Evolutionary conservation across 2,888 invertebrate genomes (phyloP).

Genomic region (Drosophila peninsularis): DNA sequence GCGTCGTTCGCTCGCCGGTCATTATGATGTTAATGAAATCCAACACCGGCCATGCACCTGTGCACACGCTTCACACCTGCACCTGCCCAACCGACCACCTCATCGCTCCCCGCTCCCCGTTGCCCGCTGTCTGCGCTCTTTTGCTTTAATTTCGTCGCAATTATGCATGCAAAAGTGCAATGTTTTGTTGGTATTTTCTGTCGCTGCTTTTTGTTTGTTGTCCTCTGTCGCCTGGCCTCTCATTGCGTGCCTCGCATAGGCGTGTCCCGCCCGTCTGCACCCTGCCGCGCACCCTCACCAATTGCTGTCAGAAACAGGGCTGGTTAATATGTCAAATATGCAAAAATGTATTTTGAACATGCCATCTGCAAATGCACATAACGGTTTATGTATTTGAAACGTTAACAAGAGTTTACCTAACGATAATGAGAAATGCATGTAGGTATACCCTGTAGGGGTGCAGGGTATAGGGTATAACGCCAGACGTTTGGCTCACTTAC

Average conservation of each 20-base stretch:
- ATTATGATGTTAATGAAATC: conserved; percentile 79
- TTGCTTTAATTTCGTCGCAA: conserved; percentile 76
- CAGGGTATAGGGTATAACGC: too few species aligned
- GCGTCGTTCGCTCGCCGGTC: conserved; percentile 49
- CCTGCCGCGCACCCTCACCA: not conserved
- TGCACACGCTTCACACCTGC: conserved; percentile 73
- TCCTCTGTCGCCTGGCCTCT: conserved; percentile 56
- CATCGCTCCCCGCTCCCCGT: conserved; percentile 4
- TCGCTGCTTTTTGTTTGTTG: not conserved
- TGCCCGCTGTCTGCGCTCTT: conserved; percentile 52
- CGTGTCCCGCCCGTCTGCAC: conserved; percentile 9
- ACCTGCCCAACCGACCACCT: conserved; percentile 51
- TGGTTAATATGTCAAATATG: conserved; percentile 72
- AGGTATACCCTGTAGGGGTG: conserved; percentile 9
- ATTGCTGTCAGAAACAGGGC: conserved; percentile 42
- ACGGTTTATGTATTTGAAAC: conserved; percentile 16
- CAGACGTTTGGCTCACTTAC: too few species aligned
- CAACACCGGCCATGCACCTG: conserved; percentile 75
- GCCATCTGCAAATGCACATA: conserved; percentile 26
- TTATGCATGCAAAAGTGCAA: conserved; percentile 79
- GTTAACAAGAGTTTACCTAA: conserved; percentile 13
- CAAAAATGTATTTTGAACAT: conserved; percentile 62
- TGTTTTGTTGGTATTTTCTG: conserved; percentile 64
- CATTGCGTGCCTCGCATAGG: conserved; percentile 64
- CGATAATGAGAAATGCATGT: conserved; percentile 12